These are phyloP conservation scores for Gonioctena quinquepunctata DNA, from an alignment of 1,140 invertebrate species.

Conservation along the genomic window DNA sequence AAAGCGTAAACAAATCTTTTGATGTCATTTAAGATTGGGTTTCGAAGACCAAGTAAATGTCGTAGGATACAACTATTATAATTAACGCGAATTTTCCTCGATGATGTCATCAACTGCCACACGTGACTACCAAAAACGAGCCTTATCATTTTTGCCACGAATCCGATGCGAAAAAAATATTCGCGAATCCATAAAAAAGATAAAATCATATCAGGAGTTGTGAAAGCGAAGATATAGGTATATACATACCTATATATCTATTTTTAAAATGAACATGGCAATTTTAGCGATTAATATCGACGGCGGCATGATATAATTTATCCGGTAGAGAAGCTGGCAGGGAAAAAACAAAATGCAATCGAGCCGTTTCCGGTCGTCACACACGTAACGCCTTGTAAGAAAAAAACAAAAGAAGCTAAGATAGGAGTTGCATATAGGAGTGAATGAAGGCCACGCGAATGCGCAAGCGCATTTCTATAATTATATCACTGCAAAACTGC, in stretches of 20 bases:
- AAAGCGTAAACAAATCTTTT: too few relatives aligned
- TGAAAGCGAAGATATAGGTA: neutral
- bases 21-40: too few relatives aligned
- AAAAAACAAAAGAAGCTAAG: constrained; percentile 12
- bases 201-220: neutral
- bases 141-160: neutral
- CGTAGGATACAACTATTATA: too few relatives aligned
- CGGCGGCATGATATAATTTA: constrained; percentile 12
- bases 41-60: too few relatives aligned
- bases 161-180: neutral
- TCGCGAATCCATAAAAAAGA: neutral
- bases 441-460: constrained; percentile 5
- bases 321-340: constrained; percentile 9
- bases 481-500: constrained; percentile 32
- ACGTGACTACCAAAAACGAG: too few relatives aligned
- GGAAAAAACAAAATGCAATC: constrained; percentile 18
- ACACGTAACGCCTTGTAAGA: constrained; percentile 23
- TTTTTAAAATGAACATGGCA: neutral
- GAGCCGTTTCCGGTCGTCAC: constrained; percentile 19
- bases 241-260: too few relatives aligned
- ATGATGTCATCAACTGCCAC: too few relatives aligned
- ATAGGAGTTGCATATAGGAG: neutral
- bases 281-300: neutral
- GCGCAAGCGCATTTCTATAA: constrained; percentile 33
- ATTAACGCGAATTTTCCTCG: too few relatives aligned